These are phyloP conservation scores for Syndactyla subalaris DNA, from an alignment of 2,797 vertebrate genomes.

Conservation along the genomic window DNA sequence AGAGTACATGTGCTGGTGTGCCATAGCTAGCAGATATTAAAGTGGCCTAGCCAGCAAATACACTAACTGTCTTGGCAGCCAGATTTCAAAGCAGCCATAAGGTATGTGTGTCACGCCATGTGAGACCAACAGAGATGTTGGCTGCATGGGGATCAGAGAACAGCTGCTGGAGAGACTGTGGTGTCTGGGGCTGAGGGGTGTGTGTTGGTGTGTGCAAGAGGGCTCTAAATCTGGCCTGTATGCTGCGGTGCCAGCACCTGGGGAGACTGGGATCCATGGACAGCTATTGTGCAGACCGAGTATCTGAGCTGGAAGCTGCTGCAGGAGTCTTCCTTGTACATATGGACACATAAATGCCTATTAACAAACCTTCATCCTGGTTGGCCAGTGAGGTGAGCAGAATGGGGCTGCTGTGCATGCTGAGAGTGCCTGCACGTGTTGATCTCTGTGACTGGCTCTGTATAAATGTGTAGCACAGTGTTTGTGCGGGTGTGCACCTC, in stretches of 20 bases:
- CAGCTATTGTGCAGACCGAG: not conserved
- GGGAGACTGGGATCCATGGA: not conserved
- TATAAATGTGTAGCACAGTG: no score
- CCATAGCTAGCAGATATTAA: not conserved
- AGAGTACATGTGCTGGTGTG: not conserved
- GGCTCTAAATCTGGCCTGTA: not conserved
- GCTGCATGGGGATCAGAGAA: not conserved
- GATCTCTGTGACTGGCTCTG: not conserved
- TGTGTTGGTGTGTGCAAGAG: not conserved
- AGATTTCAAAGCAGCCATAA: not conserved
- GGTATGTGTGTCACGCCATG: not conserved
- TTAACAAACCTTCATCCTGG: not conserved
- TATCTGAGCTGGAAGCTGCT: not conserved
- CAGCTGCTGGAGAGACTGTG: rapidly evolving
- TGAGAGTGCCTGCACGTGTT: not conserved
- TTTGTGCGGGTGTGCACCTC: not conserved
- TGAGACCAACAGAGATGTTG: not conserved
- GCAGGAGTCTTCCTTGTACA: not conserved
- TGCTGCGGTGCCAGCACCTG: not conserved
- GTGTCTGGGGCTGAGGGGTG: not conserved
- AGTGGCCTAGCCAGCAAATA: not conserved
- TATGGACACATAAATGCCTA: not conserved
- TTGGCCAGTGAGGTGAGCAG: not conserved
- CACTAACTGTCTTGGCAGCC: not conserved
- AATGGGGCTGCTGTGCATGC: not conserved